Evolutionary conservation across 1,140 invertebrate genomes (phyloP).

Genomic region (Platorchestia sp.): DNA sequence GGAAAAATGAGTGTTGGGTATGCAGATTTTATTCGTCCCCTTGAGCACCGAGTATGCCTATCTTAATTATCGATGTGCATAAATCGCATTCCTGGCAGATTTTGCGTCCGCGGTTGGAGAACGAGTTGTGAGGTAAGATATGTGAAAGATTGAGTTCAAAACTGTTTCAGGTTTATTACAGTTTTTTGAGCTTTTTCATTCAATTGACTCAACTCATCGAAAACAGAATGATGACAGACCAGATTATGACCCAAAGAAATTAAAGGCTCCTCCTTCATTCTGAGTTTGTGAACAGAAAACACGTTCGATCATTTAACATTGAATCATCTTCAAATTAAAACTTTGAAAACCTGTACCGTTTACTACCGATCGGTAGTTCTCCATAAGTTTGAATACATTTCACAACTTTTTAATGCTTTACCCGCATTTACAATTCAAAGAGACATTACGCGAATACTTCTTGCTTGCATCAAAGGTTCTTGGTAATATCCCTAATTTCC

Average conservation of each 20-base stretch:
- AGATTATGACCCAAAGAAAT: not conserved
- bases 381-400: no score
- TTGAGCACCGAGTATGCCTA: conserved; percentile 19
- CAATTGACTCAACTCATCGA: not conserved
- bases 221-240: not conserved
- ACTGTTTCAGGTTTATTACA: not conserved
- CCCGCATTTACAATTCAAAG: no score
- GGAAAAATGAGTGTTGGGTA: conserved; percentile 33
- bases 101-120: not conserved
- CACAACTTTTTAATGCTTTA: no score
- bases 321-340: not conserved
- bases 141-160: not conserved
- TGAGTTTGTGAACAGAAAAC: not conserved
- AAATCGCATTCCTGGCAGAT: not conserved
- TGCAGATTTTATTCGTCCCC: conserved; percentile 46
- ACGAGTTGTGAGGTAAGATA: not conserved
- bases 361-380: not conserved
- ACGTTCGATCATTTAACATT: no score
- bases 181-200: not conserved
- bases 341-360: not conserved
- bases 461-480: not conserved
- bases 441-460: no score
- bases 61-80: conserved; percentile 20
- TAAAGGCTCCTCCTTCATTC: not conserved
- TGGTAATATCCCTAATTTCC: not conserved